Evolutionary conservation across 2,888 invertebrate species (phyloP), one percentile per base, ranked within the genome.

Genomic region (Corbicula japonica): DNA sequence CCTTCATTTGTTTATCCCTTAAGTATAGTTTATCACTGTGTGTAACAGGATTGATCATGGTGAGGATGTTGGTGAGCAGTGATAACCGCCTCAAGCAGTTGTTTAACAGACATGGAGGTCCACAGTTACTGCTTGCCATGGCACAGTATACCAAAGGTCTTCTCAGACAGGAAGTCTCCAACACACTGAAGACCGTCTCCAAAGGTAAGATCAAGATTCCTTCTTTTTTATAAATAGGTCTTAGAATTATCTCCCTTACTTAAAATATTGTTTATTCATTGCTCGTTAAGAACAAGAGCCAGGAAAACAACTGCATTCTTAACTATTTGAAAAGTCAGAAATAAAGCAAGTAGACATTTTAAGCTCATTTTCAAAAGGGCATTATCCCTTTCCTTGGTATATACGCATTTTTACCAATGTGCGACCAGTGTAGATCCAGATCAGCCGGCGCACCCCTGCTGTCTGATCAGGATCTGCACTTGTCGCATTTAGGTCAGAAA

Each of bases 101-200:
- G 60, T 90, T 90, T 56, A 80, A 86, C 61, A 81, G 85, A 56
- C 87, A 89, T 66, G 90, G 89, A 28, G 90, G 90, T 8, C 81
- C 88, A 30, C 81, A 81, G 63, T 61, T 90, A 48, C 77, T 90
- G 52, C 83, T 89, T 75, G 85, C 87, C 10, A 87, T 89, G 86
- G 77, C 84, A 10, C 76, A 83, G 44, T 80, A 86, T 23, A 78
- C 85, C n/a, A 82, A 74, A 30, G 86, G 87, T 21, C 62, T 80
- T 38, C 61, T 90, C 6, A 86, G 80, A 56, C 76, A 85, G 26
- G 89, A 89, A 63, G 87, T 89, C 26, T 60, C 83, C 4, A 69
- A 74, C 12, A 90, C 89, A 0, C 76, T 90, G 41, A 86, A 79
- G 46, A 76, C 87, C 41, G 82, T 89, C 21, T 87, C 85, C 21